phyloP scores from a whole-genome alignment of 2,113 vertebrate genomes.

The Tetrao urogallus region DNA sequence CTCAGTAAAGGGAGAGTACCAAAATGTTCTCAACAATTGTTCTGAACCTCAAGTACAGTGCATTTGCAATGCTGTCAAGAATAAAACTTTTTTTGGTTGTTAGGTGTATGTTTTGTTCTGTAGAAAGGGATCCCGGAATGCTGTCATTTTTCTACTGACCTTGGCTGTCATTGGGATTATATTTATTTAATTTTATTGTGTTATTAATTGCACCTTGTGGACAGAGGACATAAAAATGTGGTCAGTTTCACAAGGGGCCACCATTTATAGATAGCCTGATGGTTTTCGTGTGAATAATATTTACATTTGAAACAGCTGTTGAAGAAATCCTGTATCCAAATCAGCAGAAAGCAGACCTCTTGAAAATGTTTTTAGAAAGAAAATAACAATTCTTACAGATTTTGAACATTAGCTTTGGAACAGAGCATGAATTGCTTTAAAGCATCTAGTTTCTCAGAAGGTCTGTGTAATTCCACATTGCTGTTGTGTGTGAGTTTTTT shows the following conservation, averaged over 20 bases:
- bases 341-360: slow-evolving; percentile 32
- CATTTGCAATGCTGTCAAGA: slow-evolving; percentile 67
- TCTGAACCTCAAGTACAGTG: slow-evolving; percentile 51
- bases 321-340: slow-evolving; percentile 67
- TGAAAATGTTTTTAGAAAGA: slow-evolving; percentile 7
- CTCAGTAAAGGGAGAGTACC: slow-evolving; percentile 66
- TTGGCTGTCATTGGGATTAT: slow-evolving; percentile 71
- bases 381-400: slow-evolving; percentile 1
- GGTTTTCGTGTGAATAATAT: slow-evolving; percentile 68
- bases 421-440: slow-evolving; percentile 14
- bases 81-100: slow-evolving; percentile 44
- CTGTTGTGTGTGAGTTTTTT: background rate
- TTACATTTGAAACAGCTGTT: slow-evolving; percentile 68
- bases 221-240: slow-evolving; percentile 53
- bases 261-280: slow-evolving; percentile 65
- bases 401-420: slow-evolving; percentile 31
- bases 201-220: slow-evolving; percentile 79
- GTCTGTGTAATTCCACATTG: slow-evolving; percentile 5
- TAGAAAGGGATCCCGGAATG: slow-evolving; percentile 68
- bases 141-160: slow-evolving; percentile 73
- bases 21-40: slow-evolving; percentile 62
- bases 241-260: slow-evolving; percentile 66
- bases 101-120: slow-evolving; percentile 68
- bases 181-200: slow-evolving; percentile 85
- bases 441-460: background rate